Conservation (phyloP, 2,888 invertebrate species). For the Operophtera brumata region DNA sequence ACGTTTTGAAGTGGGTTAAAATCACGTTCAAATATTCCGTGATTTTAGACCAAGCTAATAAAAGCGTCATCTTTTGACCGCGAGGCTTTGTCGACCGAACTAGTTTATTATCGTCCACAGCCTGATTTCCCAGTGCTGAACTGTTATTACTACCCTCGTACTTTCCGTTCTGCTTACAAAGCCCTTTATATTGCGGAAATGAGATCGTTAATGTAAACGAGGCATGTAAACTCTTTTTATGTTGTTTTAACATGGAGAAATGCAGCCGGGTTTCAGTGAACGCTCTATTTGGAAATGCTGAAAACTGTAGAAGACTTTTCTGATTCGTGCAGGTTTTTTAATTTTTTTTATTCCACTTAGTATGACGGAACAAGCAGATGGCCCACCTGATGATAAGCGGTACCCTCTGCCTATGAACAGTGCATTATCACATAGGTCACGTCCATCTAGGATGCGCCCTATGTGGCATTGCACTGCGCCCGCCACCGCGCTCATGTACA, state of each 20-base stretch:
- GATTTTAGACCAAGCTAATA: no score
- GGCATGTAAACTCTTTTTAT: neutral
- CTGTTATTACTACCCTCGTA: slow-evolving; percentile 4
- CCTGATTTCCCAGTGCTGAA: slow-evolving; percentile 2
- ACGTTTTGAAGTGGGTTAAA: no score
- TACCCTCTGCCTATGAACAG: no score
- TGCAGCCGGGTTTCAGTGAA: neutral
- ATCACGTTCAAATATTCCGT: no score
- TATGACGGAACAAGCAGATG: no score
- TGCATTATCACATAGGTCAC: no score
- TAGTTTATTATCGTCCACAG: neutral
- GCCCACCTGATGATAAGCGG: no score
- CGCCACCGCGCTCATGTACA: no score
- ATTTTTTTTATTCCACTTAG: no score
- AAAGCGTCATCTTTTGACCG: neutral
- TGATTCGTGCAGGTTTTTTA: neutral
- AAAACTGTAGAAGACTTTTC: neutral
- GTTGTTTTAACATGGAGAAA: neutral
- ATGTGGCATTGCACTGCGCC: no score
- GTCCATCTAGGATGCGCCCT: no score
- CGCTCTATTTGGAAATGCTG: neutral
- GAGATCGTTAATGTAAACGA: slow-evolving; percentile 15
- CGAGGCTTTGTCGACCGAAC: neutral
- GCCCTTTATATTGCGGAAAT: slow-evolving; percentile 9
- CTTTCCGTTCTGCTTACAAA: slow-evolving; percentile 12